Base-by-base conservation (phyloP, 1,140 invertebrate species). In the Danaus plexippus region DNA sequence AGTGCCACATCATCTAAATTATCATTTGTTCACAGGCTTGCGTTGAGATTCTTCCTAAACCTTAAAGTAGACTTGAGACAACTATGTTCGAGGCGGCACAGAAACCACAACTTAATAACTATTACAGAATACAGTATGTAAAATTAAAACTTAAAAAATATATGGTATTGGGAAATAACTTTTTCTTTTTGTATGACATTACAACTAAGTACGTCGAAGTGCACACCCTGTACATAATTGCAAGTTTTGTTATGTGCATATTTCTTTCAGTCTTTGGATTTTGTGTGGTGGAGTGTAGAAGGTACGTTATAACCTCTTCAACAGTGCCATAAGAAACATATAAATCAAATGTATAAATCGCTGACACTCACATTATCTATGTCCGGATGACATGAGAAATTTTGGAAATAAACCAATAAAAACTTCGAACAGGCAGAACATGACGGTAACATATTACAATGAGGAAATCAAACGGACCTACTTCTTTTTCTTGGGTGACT, bases 221-320 rank as follows among this genome's bases (percentile, higher is more conserved):
- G 60, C 61, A 57, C 60, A 61, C 54, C 66, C 58, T 57, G 63
- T 60, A 59, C 57, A 59, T 52, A 59, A 45, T 54, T 65, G 57
- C 52, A 49, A 52, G 48, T 22, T 57, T 55, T 63, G 47, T 57
- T 61, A 52, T 69, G 59, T 62, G 22, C 22, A 71, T 59, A 65
- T 65, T 70, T 65, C 65, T 62, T 67, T 77, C 77, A 80, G 77
- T 80, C 77, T 80, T 80, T 77, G 75, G 75, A 77, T 70, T 54
- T 66, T 71, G 62, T 68, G 71, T 77, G 70, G 69, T 69, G 71
- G 70, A 75, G 75, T 71, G 68, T 69, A 56, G 60, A 66, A 57
- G 59, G 32, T 46, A 70, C 45, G 59, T 47, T 61, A 69, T 57
- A 59, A 52, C 52, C 50, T 57, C 63, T 62, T 59, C 64, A 67